A percentile compares a stretch with the other conserved stretches of the same genome.
Conservation (phyloP, 2,113 vertebrate species). For the Odontophorus gujanensis region DNA sequence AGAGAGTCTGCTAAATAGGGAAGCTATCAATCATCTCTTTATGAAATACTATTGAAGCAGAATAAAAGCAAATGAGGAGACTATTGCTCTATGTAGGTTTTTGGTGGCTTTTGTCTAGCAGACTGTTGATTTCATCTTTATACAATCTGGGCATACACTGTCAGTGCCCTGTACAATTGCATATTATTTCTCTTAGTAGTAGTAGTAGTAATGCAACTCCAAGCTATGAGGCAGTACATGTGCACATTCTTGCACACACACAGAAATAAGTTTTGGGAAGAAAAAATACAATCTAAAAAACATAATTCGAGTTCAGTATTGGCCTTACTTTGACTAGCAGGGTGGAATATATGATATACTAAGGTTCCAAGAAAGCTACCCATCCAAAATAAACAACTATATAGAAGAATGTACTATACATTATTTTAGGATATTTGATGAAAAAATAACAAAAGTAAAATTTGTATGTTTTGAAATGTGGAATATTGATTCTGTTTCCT, state of each 20-base stretch:
- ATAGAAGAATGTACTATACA: neutral
- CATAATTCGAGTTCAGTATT: neutral
- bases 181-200: too few relatives aligned
- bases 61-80: neutral
- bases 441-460: neutral
- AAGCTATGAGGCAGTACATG: neutral
- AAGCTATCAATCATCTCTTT: neutral
- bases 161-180: neutral
- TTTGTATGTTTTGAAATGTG: neutral
- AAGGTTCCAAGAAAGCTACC: neutral
- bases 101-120: neutral
- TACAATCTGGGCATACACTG: neutral
- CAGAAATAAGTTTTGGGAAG: neutral
- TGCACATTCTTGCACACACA: neutral
- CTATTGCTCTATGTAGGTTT: neutral
- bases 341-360: neutral
- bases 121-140: neutral
- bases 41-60: neutral
- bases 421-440: neutral
- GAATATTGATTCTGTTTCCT: neutral
- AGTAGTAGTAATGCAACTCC: neutral
- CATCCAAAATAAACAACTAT: neutral
- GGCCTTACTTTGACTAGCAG: neutral
- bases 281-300: neutral
- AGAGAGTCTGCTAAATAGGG: neutral